Base-by-base conservation (phyloP, 1,140 invertebrate genomes). In the Meloidogyne floridensis region DNA sequence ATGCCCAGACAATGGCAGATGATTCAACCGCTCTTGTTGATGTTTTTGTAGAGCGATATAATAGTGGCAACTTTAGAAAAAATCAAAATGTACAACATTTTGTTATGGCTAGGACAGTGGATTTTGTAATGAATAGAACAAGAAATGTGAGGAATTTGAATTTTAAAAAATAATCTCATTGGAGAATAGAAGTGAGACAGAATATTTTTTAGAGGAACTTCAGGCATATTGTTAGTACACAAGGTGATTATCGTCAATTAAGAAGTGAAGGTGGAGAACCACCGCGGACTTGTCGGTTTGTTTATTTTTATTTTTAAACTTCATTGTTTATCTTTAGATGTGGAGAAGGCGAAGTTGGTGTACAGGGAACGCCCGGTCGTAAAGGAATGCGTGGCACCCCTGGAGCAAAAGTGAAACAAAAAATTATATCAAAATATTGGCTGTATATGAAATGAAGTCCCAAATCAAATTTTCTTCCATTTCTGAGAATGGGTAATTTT, bases 381-480 rank as follows among this genome's bases (percentile, higher is more conserved):
- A 77, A 54, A 13, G 86, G 86, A 43, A 79, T 87, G 85, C 81
- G 85, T 8, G 86, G 86, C 11, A 78, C 72, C 7, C 42, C 81
- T 7, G 87, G 87, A 70, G 51, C 51, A 82, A 79, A 71, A n/a
- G 80, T 59, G 6, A 77, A 47, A 10, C 53, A 20, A 18, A 43
- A 79, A 11, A 32, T 32, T 32, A 32, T 32, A 32, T 32, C 32
- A 32, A 32, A 32, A 32, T 32, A 32, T 32, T 20, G 20, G 20
- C 20, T 20, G 20, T 20, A 20, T 20, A 20, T 20, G 20, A 20
- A 20, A 20, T 20, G 20, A 20, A 20, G 20, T 20, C 20, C 20
- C 20, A 20, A 20, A 20, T 20, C 20, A 20, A 20, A 20, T 20
- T 20, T 20, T 20, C 20, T 20, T 20, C 20, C 20, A 20, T 20